Base-by-base conservation (phyloP, 2,113 vertebrate genomes). In the Pseudorhombus dupliciocellatus region DNA sequence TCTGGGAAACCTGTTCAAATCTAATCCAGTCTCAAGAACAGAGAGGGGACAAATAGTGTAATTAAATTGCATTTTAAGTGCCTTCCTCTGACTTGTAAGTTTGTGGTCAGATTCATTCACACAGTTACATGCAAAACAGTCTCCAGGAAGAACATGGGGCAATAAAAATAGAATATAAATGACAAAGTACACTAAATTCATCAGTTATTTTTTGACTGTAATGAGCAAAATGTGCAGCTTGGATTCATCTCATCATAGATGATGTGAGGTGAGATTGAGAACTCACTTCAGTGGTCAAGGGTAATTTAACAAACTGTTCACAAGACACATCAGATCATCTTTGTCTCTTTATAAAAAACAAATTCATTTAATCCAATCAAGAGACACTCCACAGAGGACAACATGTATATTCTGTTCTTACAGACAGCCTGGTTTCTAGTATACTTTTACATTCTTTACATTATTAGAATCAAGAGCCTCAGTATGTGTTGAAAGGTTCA, bases 91-190 rank as follows among this genome's bases (percentile, higher is more conserved):
- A 21, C 11, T 52, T 9, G 12, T 16, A 14, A 14, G 40, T 42
- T 42, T 42, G 2, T 16, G 40, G 40, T 42, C 40, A 15, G 40
- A 42, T 42, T 11, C 10, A 42, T 12, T 42, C 14, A 42, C 40
- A 42, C 15, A 5, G 31, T 92, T 94, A 0, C 93, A 94, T 90
- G 92, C 93, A 84, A 77, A 37, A 50, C 70, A 21, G 52, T 50
- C 25, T 51, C 28, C 8, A 21, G 20, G 6, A 30, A 4, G 2
- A 59, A 58, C 14, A 56, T 4, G 44, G 11, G 25, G 26, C 26
- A 40, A 31, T 37, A n/a, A n/a, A n/a, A n/a, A n/a, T n/a, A n/a
- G n/a, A n/a, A n/a, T n/a, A n/a, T n/a, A n/a, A n/a, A n/a, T n/a
- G n/a, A n/a, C n/a, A n/a, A n/a, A n/a, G n/a, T n/a, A n/a, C 4